Evolutionary conservation across 2,113 vertebrate genomes (phyloP).

Genomic region (Reinhardtius hippoglossoides): DNA sequence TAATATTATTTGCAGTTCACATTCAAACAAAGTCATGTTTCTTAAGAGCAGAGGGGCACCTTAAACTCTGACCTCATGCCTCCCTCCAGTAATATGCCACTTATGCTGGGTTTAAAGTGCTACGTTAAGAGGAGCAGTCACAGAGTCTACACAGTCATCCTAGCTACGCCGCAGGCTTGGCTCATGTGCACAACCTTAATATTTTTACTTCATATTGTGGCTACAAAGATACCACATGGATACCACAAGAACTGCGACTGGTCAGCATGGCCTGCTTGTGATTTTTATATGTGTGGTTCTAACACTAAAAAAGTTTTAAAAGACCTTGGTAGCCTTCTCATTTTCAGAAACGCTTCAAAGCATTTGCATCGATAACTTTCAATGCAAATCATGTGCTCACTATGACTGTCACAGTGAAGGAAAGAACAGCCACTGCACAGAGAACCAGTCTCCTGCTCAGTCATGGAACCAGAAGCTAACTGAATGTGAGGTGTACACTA

Average conservation of each 20-base stretch:
- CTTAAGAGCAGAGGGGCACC: too few species aligned
- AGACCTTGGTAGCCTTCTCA: background rate
- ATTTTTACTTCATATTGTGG: background rate
- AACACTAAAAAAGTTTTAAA: background rate
- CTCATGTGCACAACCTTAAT: too few species aligned
- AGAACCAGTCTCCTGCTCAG: background rate
- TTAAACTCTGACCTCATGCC: too few species aligned
- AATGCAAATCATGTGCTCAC: background rate
- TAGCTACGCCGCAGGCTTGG: too few species aligned
- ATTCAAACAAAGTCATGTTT: too few species aligned
- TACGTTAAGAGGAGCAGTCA: background rate
- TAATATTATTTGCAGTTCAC: too few species aligned
- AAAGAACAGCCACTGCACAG: background rate
- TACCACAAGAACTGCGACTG: background rate
- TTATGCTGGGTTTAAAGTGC: too few species aligned
- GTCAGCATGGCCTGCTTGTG: too few species aligned
- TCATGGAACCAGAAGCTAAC: background rate
- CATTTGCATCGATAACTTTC: too few species aligned
- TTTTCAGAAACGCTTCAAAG: background rate
- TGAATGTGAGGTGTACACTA: too few species aligned
- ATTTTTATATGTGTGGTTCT: background rate
- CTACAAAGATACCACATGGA: background rate
- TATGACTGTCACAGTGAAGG: too few species aligned
- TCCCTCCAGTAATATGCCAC: too few species aligned
- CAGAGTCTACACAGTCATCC: background rate